Conservation (phyloP, 2,113 vertebrate genomes). For the Todiramphus saurophagus region DNA sequence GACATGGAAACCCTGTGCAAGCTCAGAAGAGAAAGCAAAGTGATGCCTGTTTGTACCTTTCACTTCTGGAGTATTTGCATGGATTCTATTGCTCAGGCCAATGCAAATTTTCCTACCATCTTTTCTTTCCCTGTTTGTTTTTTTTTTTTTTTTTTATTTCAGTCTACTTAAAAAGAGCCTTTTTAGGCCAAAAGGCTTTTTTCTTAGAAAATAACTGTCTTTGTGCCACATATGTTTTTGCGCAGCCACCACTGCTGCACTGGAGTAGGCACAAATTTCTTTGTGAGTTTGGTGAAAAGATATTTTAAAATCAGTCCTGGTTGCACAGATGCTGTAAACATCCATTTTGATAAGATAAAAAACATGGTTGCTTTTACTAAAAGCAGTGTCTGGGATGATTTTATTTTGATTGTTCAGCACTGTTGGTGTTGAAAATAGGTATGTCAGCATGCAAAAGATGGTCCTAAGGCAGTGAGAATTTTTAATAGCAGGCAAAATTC, state of each 20-base stretch:
- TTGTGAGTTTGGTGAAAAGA: conserved; percentile 13
- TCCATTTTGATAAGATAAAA: conserved; percentile 11
- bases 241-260: neutral
- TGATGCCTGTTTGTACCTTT: neutral
- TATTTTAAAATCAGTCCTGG: neutral
- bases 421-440: conserved; percentile 55
- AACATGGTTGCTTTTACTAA: conserved; percentile 23
- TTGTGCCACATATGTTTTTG: neutral
- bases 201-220: neutral
- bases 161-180: neutral
- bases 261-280: neutral
- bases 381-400: conserved; percentile 22
- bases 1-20: no score
- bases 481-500: conserved; percentile 49
- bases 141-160: neutral
- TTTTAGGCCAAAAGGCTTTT: neutral
- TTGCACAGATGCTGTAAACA: conserved; percentile 45
- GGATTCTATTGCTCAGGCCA: neutral
- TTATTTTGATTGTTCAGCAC: conserved; percentile 44
- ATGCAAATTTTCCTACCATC: neutral
- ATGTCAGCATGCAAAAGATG: conserved; percentile 33
- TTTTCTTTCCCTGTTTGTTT: neutral
- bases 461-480: conserved; percentile 21
- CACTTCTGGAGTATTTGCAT: neutral
- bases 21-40: neutral